Evolutionary conservation across 37 sponge, comb jelly and placozoan species (phyloP).

Genomic region (Haliclona indistincta): DNA sequence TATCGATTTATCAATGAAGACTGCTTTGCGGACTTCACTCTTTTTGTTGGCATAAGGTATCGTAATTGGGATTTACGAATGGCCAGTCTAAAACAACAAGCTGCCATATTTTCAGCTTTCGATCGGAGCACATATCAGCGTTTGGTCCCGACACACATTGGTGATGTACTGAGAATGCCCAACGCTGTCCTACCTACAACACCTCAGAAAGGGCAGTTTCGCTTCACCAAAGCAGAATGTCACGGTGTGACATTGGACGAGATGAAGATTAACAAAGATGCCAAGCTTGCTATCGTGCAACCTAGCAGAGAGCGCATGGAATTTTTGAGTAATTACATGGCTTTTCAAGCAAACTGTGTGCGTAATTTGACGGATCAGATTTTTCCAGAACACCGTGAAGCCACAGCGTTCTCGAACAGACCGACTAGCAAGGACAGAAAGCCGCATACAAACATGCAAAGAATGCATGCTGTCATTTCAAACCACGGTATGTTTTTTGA

Average conservation of each 20-base stretch:
- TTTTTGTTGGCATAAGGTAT: background rate
- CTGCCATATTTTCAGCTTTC: slow-evolving; percentile 16
- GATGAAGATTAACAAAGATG: slow-evolving; percentile 33
- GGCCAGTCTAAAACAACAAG: slow-evolving; percentile 7
- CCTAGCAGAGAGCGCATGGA: slow-evolving; percentile 20
- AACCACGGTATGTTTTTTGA: background rate
- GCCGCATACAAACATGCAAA: background rate
- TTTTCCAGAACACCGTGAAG: background rate
- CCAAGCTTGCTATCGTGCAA: slow-evolving; percentile 7
- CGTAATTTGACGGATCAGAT: background rate
- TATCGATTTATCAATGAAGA: background rate
- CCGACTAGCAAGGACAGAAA: slow-evolving; percentile 4
- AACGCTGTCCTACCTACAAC: background rate
- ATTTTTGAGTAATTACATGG: background rate
- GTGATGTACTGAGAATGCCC: slow-evolving; percentile 7
- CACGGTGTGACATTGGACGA: slow-evolving; percentile 33
- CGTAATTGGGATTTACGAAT: slow-evolving; percentile 10
- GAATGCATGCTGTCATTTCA: background rate
- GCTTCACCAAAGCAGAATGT: slow-evolving; percentile 7
- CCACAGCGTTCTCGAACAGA: background rate
- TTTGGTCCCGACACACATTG: slow-evolving; percentile 7
- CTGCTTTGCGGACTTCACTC: background rate
- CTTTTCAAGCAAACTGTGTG: background rate
- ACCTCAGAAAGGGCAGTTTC: slow-evolving; percentile 9
- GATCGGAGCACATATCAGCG: slow-evolving; percentile 12